Percentiles rank a stretch among this genome's conserved stretches.
Evolutionary conservation across 2,797 vertebrate species (phyloP).

Genomic region (Oreonectes daqikongensis): DNA sequence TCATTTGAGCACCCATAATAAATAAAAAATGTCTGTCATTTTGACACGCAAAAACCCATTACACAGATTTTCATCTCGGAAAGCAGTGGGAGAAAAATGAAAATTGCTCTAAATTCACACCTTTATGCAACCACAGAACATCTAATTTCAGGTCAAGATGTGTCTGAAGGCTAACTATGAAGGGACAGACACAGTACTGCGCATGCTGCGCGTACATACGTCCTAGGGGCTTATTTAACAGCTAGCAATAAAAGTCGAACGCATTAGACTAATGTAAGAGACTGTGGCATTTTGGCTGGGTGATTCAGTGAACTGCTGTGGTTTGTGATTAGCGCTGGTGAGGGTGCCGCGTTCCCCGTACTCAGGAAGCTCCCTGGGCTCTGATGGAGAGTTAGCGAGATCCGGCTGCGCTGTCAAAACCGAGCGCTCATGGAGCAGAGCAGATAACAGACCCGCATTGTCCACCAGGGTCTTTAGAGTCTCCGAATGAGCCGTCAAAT

Average conservation of each 20-base stretch:
- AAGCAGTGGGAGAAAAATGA: not conserved
- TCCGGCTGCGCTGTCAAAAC: slow-evolving; percentile 17
- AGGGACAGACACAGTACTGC: not conserved
- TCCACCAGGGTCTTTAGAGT: slow-evolving; percentile 75
- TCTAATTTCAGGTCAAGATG: slow-evolving; percentile 5
- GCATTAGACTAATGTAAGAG: slow-evolving; percentile 42
- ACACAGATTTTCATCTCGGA: not conserved
- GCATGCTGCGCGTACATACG: not conserved
- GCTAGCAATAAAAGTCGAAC: slow-evolving; percentile 26
- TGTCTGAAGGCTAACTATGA: not conserved
- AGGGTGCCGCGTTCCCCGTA: not conserved
- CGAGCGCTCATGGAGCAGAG: slow-evolving; percentile 67
- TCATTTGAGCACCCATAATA: slow-evolving; percentile 45
- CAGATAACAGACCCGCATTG: slow-evolving; percentile 77
- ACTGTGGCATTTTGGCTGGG: slow-evolving; percentile 32
- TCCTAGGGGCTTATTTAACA: not conserved
- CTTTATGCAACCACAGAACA: not conserved
- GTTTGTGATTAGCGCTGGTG: slow-evolving; percentile 27
- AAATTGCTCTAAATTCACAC: not conserved
- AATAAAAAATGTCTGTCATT: slow-evolving; percentile 45
- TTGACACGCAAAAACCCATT: slow-evolving; percentile 34
- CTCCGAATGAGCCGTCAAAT: slow-evolving; percentile 80
- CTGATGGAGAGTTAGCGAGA: slow-evolving; percentile 29
- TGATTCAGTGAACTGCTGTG: slow-evolving; percentile 41
- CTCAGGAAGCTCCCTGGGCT: slow-evolving; percentile 24